Conservation (phyloP, 2,113 vertebrate genomes). For the Myxocyprinus asiaticus region DNA sequence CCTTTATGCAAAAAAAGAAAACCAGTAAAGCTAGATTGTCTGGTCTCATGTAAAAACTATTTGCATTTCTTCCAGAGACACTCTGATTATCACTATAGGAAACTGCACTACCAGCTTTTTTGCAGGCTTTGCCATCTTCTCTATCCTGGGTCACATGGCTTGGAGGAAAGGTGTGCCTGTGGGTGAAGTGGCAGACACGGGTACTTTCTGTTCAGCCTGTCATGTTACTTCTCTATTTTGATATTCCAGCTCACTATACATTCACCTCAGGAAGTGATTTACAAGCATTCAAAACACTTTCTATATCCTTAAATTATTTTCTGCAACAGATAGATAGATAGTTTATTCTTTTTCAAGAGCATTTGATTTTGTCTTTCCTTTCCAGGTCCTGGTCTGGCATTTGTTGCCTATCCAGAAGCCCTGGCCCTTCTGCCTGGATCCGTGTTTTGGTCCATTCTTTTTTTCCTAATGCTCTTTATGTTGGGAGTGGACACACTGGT, state of each 20-base stretch:
- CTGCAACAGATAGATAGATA: too few species aligned
- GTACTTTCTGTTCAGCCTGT: conserved; percentile 58
- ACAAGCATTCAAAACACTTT: too few species aligned
- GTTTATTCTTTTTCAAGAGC: background rate
- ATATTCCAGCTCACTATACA: background rate
- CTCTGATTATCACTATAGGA: conserved; percentile 76
- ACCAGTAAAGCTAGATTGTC: too few species aligned
- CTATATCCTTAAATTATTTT: too few species aligned
- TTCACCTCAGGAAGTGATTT: too few species aligned
- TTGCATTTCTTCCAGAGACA: conserved; percentile 70
- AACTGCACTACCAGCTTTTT: conserved; percentile 82
- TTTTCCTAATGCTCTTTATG: conserved; percentile 84
- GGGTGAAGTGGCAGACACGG: conserved; percentile 76
- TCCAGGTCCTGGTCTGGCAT: conserved; percentile 80
- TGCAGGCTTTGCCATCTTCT: conserved; percentile 82
- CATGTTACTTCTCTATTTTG: background rate
- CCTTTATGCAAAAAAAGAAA: background rate
- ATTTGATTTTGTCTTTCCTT: conserved; percentile 17
- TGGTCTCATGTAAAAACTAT: background rate
- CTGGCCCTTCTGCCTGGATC: conserved; percentile 81
- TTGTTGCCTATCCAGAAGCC: conserved; percentile 84
- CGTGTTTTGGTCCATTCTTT: conserved; percentile 80
- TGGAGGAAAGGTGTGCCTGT: conserved; percentile 79
- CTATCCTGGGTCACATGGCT: conserved; percentile 83
- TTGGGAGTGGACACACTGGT: conserved; percentile 81